Base-by-base conservation (phyloP, 2,113 vertebrate species). In the Polypterus senegalus region DNA sequence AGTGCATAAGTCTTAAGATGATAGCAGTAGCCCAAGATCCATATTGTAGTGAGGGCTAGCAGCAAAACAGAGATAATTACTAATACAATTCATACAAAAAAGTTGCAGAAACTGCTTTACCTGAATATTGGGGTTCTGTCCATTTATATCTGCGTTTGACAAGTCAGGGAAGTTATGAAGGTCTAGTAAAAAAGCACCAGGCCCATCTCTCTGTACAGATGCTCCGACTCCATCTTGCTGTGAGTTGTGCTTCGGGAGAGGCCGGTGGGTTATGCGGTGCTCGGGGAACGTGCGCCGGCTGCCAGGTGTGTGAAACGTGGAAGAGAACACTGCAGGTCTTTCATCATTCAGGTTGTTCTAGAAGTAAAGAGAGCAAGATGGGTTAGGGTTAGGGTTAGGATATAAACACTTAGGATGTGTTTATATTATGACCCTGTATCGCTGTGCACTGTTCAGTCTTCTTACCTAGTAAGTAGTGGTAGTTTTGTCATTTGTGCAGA, bases 121-220 rank as follows among this genome's bases (percentile, higher is more conserved):
- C 93, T 98, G 94, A 69, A 98, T 98, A 69, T 98, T 97, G 70
- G 94, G 94, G 73, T 98, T 98, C 77, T 98, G 94, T 48, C 93
- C 87, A 63, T 96, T 94, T 74, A 98, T 93, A 64, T 97, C 93
- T 4, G 91, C 94, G 79, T 94, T 96, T 67, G 94, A 97, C 64
- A 98, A 88, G 75, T 98, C 94, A 5, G 94, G 94, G 73, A 98
- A 95, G 73, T 97, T 97, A 71, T 94, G 90, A 57, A 98, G 88
- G 72, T 98, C 94, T 57, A 98, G 76, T 10, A 97, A 81, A 66
- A 97, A 97, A 7, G 92, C 85, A 48, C 89, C 87, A 0, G 92
- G 87, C 47, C 91, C 84, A 61, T 97, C 92, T 77, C 86, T 85
- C 75, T 92, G 94, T 60, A 92, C 62, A 48, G 81, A 82, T 1